Percentiles rank a stretch among this genome's conserved stretches.
phyloP scores from a whole-genome alignment of 2,113 vertebrate species.

The Gadus macrocephalus region DNA sequence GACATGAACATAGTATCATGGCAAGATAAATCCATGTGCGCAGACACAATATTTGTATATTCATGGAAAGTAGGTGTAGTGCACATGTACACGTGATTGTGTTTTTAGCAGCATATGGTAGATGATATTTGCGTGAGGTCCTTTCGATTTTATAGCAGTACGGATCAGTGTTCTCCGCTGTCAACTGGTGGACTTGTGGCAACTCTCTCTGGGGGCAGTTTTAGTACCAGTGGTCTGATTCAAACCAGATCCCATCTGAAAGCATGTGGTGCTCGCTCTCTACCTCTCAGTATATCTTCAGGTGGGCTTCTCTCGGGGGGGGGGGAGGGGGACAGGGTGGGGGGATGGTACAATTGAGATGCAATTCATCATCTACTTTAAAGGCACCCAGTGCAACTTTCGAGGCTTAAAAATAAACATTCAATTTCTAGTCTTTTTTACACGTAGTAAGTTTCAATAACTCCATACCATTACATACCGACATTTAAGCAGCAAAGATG shows the following conservation, averaged over 20 bases:
- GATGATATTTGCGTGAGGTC: conserved; percentile 44
- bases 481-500: too few relatives aligned
- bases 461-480: too few relatives aligned
- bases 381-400: too few relatives aligned
- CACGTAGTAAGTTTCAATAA: too few relatives aligned
- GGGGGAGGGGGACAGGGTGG: too few relatives aligned
- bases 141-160: conserved; percentile 45
- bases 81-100: conserved; percentile 56
- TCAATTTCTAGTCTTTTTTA: too few relatives aligned
- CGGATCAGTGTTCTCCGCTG: conserved; percentile 42
- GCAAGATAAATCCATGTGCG: conserved; percentile 42
- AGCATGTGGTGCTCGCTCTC: not conserved
- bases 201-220: not conserved
- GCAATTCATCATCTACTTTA: not conserved
- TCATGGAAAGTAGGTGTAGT: conserved; percentile 56
- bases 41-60: conserved; percentile 63
- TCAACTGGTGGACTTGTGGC: conserved; percentile 4
- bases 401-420: too few relatives aligned
- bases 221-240: conserved; percentile 24
- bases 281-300: not conserved
- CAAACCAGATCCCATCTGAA: not conserved
- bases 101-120: conserved; percentile 55
- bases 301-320: not conserved
- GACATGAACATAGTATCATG: conserved; percentile 33
- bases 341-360: not conserved